phyloP scores from a whole-genome alignment of 1,140 invertebrate genomes.

The Eubasilissa regina region DNA sequence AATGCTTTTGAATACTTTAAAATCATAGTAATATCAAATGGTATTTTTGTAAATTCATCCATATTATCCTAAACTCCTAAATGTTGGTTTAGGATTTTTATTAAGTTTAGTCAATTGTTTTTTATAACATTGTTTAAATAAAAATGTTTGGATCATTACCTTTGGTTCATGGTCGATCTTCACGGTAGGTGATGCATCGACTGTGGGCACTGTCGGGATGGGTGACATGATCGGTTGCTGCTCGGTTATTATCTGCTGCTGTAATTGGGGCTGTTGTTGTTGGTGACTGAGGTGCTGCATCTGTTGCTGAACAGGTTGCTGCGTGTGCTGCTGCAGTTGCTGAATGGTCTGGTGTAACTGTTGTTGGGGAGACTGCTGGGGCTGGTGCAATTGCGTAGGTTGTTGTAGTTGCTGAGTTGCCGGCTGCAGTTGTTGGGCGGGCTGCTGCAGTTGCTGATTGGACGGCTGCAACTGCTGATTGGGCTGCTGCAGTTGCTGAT shows the following conservation, averaged over 20 bases:
- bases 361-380: conserved; percentile 50
- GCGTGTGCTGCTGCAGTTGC: conserved; percentile 51
- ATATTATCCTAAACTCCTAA: not conserved
- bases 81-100: not conserved
- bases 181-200: conserved; percentile 27
- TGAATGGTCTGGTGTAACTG: conserved; percentile 12
- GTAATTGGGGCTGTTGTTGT: conserved; percentile 54
- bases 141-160: conserved; percentile 4
- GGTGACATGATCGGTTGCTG: not conserved
- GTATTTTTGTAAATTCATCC: no score
- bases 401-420: conserved; percentile 51
- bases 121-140: no score
- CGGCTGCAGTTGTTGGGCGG: conserved; percentile 20
- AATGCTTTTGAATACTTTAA: no score
- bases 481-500: conserved; percentile 5
- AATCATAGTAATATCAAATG: no score
- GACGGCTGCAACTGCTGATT: conserved; percentile 3
- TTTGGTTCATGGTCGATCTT: conserved; percentile 24
- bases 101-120: no score
- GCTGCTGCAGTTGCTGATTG: conserved; percentile 60
- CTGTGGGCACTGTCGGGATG: not conserved
- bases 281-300: conserved; percentile 62
- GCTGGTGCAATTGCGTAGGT: conserved; percentile 11
- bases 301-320: conserved; percentile 55
- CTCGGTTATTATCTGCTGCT: not conserved